Percentiles rank a stretch among this genome's conserved stretches.
phyloP scores from a whole-genome alignment of 2,113 vertebrate species.

The Psittacus erithacus region DNA sequence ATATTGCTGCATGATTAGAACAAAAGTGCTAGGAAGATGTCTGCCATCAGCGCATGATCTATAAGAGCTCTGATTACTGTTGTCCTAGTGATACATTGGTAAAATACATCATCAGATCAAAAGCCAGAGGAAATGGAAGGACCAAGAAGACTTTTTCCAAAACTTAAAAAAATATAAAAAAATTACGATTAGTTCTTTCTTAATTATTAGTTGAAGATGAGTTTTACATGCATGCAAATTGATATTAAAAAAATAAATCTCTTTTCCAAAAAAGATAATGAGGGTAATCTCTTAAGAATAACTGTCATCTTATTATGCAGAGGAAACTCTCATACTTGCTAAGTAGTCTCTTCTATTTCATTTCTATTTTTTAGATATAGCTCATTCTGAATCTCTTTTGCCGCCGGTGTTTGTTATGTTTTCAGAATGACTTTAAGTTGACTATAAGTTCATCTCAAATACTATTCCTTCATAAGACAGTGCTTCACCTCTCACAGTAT shows the following conservation, averaged over 20 bases:
- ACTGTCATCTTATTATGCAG: neutral
- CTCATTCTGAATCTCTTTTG: neutral
- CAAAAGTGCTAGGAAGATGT: neutral
- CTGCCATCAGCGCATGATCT: neutral
- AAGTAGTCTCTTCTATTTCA: neutral
- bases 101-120: neutral
- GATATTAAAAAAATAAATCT: no score
- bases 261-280: neutral
- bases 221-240: neutral
- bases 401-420: neutral
- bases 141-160: neutral
- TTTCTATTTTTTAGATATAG: neutral
- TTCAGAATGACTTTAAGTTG: neutral
- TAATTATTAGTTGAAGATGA: neutral
- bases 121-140: neutral
- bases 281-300: neutral
- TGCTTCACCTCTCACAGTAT: neutral
- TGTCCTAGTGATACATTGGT: neutral
- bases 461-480: neutral
- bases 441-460: neutral
- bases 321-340: neutral
- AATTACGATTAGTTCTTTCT: neutral
- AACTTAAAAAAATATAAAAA: neutral
- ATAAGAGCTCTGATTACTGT: neutral
- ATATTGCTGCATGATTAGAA: neutral